Base-by-base conservation (phyloP, 2,888 invertebrate genomes). In the Dusona sp. region DNA sequence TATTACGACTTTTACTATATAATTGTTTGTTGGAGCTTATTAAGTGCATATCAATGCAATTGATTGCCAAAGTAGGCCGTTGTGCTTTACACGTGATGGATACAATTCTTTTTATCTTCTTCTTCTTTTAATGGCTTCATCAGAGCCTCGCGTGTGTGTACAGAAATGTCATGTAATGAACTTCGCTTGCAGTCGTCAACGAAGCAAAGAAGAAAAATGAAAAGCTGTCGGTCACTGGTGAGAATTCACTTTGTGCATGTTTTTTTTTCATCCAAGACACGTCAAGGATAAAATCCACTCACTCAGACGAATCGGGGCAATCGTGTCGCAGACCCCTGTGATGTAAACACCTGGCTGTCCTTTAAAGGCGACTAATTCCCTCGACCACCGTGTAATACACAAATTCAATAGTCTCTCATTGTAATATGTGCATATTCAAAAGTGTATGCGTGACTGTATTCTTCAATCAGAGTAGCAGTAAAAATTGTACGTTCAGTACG, bases 281-380 rank as follows among this genome's bases (percentile, higher is more conserved):
- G 33, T 77, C 77, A 80, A 84, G 84, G 80, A 80, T 80, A 45
- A 38, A 80, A 80, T 77, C 51, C 77, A 72, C 72, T 45, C 61
- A 61, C 61, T 29, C 57, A 22, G 54, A 84, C 74, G 64, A 84
- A 86, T 74, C 79, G 61, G 78, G 81, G 84, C 81, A 84, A 84
- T 79, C 65, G 86, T 86, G 84, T 84, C 86, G 79, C 74, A 79
- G 79, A 75, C 64, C 83, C 72, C 79, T 78, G 78, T 70, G 84
- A 81, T 77, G 72, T 72, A 81, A 84, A 65, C 65, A 51, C 36
- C 13, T 65, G 77, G 65, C 65, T 68, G 79, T 86, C 81, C 84
- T 86, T 86, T 84, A 84, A 80, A 86, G 78, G 78, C 74, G 81
- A 81, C 64, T 70, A 64, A 79, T 86, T 74, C 74, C 68, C 78